Base-by-base conservation (phyloP, 2,113 vertebrate species). In the Ciconia stormi region DNA sequence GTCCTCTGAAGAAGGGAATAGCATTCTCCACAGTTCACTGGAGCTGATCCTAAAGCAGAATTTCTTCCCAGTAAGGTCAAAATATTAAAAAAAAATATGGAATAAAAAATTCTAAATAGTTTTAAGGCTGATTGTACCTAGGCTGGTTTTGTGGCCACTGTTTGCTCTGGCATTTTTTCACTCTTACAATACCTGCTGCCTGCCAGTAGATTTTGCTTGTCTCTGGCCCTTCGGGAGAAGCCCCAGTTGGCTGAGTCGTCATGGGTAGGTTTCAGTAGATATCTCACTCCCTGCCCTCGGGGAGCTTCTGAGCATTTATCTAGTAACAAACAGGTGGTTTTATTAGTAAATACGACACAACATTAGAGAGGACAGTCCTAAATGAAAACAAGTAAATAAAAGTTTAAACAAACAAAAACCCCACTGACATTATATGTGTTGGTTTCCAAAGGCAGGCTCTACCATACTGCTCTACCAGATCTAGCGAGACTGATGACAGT, bases 191-290 rank as follows among this genome's bases (percentile, higher is more conserved):
- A 73, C 17, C 34, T 56, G 5, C 16, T 47, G 21, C 58, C 34
- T 69, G 11, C 38, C 19, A 30, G 34, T 9, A 63, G 55, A 52
- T 74, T 78, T 30, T 58, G 9, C 5, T 58, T 59, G 20, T 69
- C 22, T 46, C 44, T 44, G 22, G 16, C 66, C 42, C 38, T 42
- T 78, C 1, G 3, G 36, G 36, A 74, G 67, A 63, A 58, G 29
- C 9, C 25, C 10, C 36, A 13, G n/a, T 36, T 1, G 1, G 18
- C 21, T 23, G 20, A 40, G 30, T 12, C 2, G 2, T 53, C 34
- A 10, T 25, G 42, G 25, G 23, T 25, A 30, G 34, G 18, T 73
- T 52, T 73, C 53, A 11, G 26, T 7, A 77, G 81, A 11, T 44
- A 7, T 16, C 16, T 66, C 46, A 47, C n/a, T 82, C 44, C 25